Percentiles rank a stretch among this genome's conserved stretches.
phyloP scores from a whole-genome alignment of 2,113 vertebrate genomes.

The Ictalurus punctatus region DNA sequence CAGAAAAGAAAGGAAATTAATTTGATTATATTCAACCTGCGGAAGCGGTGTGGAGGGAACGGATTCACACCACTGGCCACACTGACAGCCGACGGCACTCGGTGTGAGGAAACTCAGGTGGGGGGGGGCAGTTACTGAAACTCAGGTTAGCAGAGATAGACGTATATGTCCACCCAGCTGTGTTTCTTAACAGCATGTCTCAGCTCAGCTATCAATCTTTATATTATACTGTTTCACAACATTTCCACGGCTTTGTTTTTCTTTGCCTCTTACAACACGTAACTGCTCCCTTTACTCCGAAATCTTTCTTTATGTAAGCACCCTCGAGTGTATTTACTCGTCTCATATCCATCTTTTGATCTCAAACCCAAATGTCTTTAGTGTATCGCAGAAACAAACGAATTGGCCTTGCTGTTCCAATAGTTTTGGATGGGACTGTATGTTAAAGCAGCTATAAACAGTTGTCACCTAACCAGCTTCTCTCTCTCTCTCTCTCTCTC shows the following conservation, averaged over 20 bases:
- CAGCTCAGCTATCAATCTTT: background rate
- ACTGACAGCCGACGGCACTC: constrained; percentile 38
- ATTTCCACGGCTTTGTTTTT: background rate
- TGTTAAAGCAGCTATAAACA: too few relatives aligned
- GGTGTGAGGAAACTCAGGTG: background rate
- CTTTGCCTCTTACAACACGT: background rate
- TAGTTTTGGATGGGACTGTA: too few relatives aligned
- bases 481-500: background rate
- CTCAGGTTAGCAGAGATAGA: constrained; percentile 14
- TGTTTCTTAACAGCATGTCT: constrained; percentile 4
- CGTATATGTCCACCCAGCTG: background rate
- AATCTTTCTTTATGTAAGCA: background rate
- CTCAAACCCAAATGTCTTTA: too few relatives aligned
- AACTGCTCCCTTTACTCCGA: background rate
- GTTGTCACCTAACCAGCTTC: background rate
- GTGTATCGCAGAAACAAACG: too few relatives aligned
- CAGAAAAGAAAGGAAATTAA: constrained; percentile 39
- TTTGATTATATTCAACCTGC: constrained; percentile 41
- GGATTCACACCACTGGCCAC: constrained; percentile 18
- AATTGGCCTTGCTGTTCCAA: too few relatives aligned
- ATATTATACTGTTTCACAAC: background rate
- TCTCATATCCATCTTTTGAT: too few relatives aligned
- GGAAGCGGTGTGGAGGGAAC: constrained; percentile 8
- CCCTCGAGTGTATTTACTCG: background rate
- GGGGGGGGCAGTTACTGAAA: background rate